A percentile compares a stretch with the other conserved stretches of the same genome.
These are phyloP conservation scores for Malurus alboscapulatus DNA, from an alignment of 2,113 vertebrate genomes.

Conservation along the genomic window DNA sequence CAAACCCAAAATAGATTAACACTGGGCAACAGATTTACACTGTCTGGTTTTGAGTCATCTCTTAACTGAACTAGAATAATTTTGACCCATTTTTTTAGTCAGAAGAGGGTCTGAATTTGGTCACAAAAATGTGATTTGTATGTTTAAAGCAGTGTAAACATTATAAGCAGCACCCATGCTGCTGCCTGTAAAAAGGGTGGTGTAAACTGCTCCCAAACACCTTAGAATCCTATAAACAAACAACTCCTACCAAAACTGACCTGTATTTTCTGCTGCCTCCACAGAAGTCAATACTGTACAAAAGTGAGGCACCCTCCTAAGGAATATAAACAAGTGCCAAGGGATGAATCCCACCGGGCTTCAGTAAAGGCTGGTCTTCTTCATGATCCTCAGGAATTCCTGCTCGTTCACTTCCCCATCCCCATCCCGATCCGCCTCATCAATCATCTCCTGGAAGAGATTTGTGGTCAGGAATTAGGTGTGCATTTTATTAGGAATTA, in stretches of 20 bases:
- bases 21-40: background rate
- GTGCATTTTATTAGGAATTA: rapidly evolving
- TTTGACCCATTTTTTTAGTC: background rate
- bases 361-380: slow-evolving; percentile 93
- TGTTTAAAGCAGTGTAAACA: background rate
- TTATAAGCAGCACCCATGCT: background rate
- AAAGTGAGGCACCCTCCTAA: background rate
- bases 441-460: slow-evolving; percentile 88
- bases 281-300: background rate
- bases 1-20: background rate
- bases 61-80: background rate
- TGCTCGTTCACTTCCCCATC: slow-evolving; percentile 93
- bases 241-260: background rate
- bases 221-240: background rate
- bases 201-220: background rate
- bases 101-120: background rate
- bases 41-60: background rate
- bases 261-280: background rate
- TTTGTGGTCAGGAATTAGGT: background rate
- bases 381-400: slow-evolving; percentile 94
- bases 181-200: background rate
- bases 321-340: background rate
- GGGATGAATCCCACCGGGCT: background rate
- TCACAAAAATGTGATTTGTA: background rate
- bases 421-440: slow-evolving; percentile 91